Percentiles rank a stretch among this genome's conserved stretches.
Conservation (phyloP, 2,113 vertebrate genomes). For the Hippocampus barbouri region DNA sequence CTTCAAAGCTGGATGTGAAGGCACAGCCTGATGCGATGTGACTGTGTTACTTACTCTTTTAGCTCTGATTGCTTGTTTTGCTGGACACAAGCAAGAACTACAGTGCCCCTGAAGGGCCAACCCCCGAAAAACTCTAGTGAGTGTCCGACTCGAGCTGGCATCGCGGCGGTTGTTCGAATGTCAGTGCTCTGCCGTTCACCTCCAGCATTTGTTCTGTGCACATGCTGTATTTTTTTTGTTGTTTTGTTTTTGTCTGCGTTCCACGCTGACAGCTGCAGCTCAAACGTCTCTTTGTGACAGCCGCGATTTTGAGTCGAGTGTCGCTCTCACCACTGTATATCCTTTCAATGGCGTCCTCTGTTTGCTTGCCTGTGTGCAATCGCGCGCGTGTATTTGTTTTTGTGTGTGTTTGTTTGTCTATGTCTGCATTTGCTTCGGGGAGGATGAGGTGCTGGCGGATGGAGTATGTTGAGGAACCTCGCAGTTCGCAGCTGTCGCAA, state of each 20-base stretch:
- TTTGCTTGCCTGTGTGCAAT: constrained; percentile 20
- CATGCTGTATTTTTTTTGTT: background rate
- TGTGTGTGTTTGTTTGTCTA: constrained; percentile 21
- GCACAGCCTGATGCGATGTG: too few species aligned
- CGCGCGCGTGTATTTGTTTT: constrained; percentile 3
- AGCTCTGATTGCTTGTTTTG: background rate
- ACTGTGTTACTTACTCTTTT: too few species aligned
- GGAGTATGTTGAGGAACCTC: constrained; percentile 52
- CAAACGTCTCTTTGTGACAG: constrained; percentile 41
- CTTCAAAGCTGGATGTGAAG: too few species aligned
- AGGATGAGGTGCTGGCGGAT: constrained; percentile 36
- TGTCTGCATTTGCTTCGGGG: constrained; percentile 41
- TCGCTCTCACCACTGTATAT: constrained; percentile 49
- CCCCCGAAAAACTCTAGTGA: background rate
- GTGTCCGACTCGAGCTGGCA: background rate
- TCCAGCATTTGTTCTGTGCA: background rate
- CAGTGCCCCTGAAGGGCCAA: background rate
- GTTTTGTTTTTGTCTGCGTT: background rate
- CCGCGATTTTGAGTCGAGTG: constrained; percentile 39
- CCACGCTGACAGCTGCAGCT: constrained; percentile 19
- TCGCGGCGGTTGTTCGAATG: background rate
- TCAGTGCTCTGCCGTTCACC: background rate
- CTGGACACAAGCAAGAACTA: background rate
- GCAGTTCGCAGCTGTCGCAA: constrained; percentile 61
- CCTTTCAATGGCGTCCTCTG: constrained; percentile 53